phyloP scores from a whole-genome alignment of 2,888 invertebrate species.

The Automeris io region DNA sequence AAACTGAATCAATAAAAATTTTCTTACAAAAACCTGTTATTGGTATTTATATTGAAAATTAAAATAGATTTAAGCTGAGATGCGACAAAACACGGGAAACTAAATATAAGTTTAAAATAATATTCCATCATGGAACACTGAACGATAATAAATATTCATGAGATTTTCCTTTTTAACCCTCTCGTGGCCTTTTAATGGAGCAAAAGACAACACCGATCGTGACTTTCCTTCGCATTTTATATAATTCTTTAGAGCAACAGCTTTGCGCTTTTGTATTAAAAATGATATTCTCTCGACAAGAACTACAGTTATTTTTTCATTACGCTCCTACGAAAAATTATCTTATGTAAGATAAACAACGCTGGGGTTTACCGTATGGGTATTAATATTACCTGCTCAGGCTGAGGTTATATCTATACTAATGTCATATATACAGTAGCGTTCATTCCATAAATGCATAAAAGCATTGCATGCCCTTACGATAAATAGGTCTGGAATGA shows the following conservation, averaged over 20 bases:
- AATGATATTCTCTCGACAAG: no score
- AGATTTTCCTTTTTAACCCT: slow-evolving; percentile 7
- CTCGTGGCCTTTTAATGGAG: neutral
- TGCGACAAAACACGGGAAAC: neutral
- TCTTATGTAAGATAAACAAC: no score
- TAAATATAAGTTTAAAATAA: slow-evolving; percentile 12
- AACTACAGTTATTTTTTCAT: no score
- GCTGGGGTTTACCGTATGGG: no score
- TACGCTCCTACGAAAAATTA: no score
- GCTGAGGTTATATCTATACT: no score
- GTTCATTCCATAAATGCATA: no score
- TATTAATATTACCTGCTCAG: no score
- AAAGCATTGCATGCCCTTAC: no score
- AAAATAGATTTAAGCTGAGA: neutral
- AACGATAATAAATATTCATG: slow-evolving; percentile 17
- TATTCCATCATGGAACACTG: slow-evolving; percentile 12
- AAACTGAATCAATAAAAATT: neutral
- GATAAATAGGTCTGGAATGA: no score
- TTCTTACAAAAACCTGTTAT: neutral
- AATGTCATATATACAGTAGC: no score
- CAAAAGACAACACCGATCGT: neutral
- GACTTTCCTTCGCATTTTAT: neutral
- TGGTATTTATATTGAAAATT: neutral
- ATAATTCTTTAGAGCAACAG: neutral
- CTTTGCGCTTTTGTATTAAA: no score